Evolutionary conservation across 2,888 invertebrate species (phyloP).

Genomic region (Acrocera orbiculus): DNA sequence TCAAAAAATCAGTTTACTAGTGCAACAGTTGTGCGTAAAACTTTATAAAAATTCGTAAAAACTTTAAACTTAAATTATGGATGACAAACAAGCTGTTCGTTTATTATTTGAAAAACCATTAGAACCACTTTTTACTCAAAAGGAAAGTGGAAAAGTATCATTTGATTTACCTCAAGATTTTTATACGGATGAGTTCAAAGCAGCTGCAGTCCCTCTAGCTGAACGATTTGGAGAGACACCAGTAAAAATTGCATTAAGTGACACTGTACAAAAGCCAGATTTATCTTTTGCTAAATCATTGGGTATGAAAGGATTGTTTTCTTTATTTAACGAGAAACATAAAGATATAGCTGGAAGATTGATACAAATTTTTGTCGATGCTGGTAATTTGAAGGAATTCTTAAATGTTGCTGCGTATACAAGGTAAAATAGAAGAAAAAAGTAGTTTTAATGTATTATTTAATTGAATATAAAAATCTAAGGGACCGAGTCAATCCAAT

Average conservation of each 20-base stretch:
- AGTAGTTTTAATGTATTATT: background rate
- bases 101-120: conserved; percentile 26
- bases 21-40: too few species aligned
- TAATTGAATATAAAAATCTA: conserved; percentile 15
- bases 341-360: conserved; percentile 50
- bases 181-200: conserved; percentile 21
- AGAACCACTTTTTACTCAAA: conserved; percentile 25
- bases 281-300: conserved; percentile 20
- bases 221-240: conserved; percentile 21
- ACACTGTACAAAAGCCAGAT: conserved; percentile 22
- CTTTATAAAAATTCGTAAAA: too few species aligned
- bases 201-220: conserved; percentile 19
- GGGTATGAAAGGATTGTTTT: conserved; percentile 35
- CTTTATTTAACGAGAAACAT: conserved; percentile 55
- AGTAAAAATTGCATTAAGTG: too few species aligned
- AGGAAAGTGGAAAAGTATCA: conserved; percentile 23
- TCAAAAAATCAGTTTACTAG: too few species aligned
- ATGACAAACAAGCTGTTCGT: conserved; percentile 19
- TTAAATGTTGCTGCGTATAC: conserved; percentile 44
- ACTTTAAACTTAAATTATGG: too few species aligned
- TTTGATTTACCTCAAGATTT: conserved; percentile 26
- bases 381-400: conserved; percentile 40
- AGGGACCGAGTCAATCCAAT: conserved; percentile 62
- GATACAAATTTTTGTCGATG: conserved; percentile 49
- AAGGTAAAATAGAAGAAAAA: too few species aligned